Evolutionary conservation across 2,113 vertebrate species (phyloP), one percentile per base, ranked within the genome.

Genomic region (Copsychus sechellarum): DNA sequence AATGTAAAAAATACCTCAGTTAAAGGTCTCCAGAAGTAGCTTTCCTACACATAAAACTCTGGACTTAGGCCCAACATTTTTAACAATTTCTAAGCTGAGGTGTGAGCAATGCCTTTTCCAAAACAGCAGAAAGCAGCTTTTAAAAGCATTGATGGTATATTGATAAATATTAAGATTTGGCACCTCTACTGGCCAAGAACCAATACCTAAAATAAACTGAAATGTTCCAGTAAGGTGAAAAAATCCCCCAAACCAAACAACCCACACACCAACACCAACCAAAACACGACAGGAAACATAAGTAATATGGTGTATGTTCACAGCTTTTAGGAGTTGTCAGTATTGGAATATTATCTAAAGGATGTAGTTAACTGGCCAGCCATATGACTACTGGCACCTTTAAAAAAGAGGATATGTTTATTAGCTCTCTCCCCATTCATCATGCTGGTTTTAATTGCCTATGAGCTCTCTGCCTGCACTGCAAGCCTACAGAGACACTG

Each of bases 161-260:
- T 64, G 73, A 91, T 72, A 96, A 89, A 95, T 89, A 93, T 71
- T 91, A 88, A 48, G n/a, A 85, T 67, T 87, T 84, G 58, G 36
- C 77, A 86, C 51, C 51, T 83, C 53, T 77, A 51, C 31, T 83
- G 64, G 79, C 71, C 45, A 73, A 83, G n/a, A 90, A 88, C 6
- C 86, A 77, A 74, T 11, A 64, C 31, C 9, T 81, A 34, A 92
- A 88, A 54, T 58, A 71, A 90, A 79, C 15, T 0, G 8, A 86
- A 85, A 72, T 28, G 47, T 71, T 76, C 54, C 58, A 61, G 42
- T 21, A 33, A 58, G n/a, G 29, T 48, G 6, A 16, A 33, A 29
- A 45, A 56, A 62, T 18, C 2, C 1, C 9, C 14, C 33, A 81
- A 50, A 33, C 19, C 42, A 42, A 77, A 50, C 11, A 23, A 43